These are phyloP conservation scores for Toxotes lorentzi DNA, from an alignment of 2,797 vertebrate genomes.

Conservation along the genomic window DNA sequence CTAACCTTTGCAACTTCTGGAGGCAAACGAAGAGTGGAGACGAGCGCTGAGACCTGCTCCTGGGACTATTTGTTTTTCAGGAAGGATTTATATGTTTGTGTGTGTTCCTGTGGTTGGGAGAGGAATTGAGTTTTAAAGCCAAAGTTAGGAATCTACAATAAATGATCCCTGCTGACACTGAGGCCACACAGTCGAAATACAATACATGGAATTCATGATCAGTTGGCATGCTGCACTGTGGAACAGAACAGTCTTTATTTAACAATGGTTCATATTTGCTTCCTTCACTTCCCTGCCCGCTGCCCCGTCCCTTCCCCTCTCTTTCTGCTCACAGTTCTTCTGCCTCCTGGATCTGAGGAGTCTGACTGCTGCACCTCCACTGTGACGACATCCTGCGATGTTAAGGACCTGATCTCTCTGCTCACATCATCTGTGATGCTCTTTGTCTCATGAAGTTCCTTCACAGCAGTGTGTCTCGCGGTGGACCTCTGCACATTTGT, in stretches of 20 bases:
- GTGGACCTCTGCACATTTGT: slow-evolving; percentile 21
- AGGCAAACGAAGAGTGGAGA: slow-evolving; percentile 51
- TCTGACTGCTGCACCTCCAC: slow-evolving; percentile 62
- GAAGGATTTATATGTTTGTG: slow-evolving; percentile 58
- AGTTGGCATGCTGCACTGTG: slow-evolving; percentile 51
- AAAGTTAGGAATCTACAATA: slow-evolving; percentile 57
- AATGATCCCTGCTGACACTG: slow-evolving; percentile 55
- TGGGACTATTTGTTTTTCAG: slow-evolving; percentile 67
- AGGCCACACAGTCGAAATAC: slow-evolving; percentile 57
- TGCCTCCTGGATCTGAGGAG: slow-evolving; percentile 57
- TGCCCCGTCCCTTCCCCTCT: background rate
- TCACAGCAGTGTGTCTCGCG: slow-evolving; percentile 5
- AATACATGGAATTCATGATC: slow-evolving; percentile 66
- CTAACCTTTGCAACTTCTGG: slow-evolving; percentile 75
- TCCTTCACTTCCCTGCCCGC: slow-evolving; percentile 24
- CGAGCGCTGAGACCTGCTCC: slow-evolving; percentile 40
- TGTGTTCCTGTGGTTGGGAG: slow-evolving; percentile 50
- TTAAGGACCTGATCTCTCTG: slow-evolving; percentile 68
- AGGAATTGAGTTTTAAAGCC: slow-evolving; percentile 65
- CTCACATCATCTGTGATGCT: slow-evolving; percentile 28
- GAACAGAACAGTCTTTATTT: slow-evolving; percentile 63
- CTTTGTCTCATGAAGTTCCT: slow-evolving; percentile 17
- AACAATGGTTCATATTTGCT: slow-evolving; percentile 55
- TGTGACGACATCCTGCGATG: slow-evolving; percentile 48
- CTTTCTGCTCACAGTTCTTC: slow-evolving; percentile 51